These are phyloP conservation scores for Saccopteryx leptura DNA, from an alignment of 2,113 vertebrate species.

Conservation along the genomic window DNA sequence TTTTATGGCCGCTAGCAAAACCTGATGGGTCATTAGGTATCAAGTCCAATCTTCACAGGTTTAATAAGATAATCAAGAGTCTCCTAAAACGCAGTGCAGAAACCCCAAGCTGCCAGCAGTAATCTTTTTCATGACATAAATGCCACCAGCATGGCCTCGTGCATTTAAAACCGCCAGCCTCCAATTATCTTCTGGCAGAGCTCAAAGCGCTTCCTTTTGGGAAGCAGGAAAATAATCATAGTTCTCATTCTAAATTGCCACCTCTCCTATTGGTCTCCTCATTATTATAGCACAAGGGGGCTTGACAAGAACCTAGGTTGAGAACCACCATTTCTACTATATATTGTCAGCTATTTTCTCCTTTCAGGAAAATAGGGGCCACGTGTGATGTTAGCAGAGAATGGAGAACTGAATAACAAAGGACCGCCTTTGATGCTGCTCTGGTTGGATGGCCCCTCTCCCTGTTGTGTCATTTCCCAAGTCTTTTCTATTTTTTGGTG, in stretches of 20 bases:
- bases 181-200: conserved; percentile 54
- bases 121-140: conserved; percentile 72
- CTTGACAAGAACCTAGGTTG: conserved; percentile 11
- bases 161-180: conserved; percentile 70
- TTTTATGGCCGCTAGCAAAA: conserved; percentile 57
- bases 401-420: background rate
- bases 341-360: conserved; percentile 45
- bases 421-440: background rate
- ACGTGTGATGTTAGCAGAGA: background rate
- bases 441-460: background rate
- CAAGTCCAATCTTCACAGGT: conserved; percentile 69
- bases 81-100: background rate
- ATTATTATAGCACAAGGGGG: conserved; percentile 59
- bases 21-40: conserved; percentile 69
- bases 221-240: conserved; percentile 62
- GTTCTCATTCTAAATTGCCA: conserved; percentile 59
- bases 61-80: conserved; percentile 78
- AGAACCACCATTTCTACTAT: conserved; percentile 34
- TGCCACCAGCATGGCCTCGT: conserved; percentile 34
- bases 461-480: background rate
- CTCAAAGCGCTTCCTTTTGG: conserved; percentile 66
- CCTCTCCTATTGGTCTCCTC: conserved; percentile 58
- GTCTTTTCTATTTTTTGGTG: background rate
- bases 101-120: conserved; percentile 67
- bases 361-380: conserved; percentile 39